Evolutionary conservation across 1,140 invertebrate species (phyloP), one percentile per base, ranked within the genome.

Genomic region (Drosophila subobscura): DNA sequence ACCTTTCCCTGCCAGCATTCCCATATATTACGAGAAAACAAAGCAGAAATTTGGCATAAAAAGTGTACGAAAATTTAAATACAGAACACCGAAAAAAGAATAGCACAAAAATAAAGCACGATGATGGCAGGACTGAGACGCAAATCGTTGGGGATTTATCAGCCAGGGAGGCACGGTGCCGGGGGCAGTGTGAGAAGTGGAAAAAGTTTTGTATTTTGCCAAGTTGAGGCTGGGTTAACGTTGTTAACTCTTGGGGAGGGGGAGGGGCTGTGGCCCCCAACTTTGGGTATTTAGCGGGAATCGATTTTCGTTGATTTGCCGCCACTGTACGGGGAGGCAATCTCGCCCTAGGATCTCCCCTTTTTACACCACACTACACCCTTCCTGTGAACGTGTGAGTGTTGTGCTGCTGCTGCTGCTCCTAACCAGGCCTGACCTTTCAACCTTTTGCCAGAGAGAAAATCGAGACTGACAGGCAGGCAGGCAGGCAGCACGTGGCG

Each of bases 261-360:
- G 27, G 27, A 6, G 27, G 6, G 2, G 29, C 7, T 33, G 33
- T 4, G 10, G 33, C 42, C 63, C 20, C 44, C 57, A 85, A 86
- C 83, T 88, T 85, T 41, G 77, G 77, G 81, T 86, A 86, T 86
- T 86, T 86, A 86, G 81, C 78, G 66, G 70, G 74, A 81, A 86
- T 86, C 83, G 81, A 86, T 86, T 86, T 81, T 86, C 58, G 81
- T 85, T 85, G 80, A 85, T 85, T 85, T 84, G 66, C 49, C 25
- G 42, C 68, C 60, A 40, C 33, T 37, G 14, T 25, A 44, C 45
- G 33, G 33, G 14, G 58, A 53, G 58, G 49, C 58, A 61, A 70
- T 70, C 66, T 68, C 20, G 66, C 37, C 64, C 16, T 37, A 7
- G 66, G 51, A 70, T 70, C 66, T 70, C 7, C 29, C 12, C 12